Conservation (phyloP, 2,888 invertebrate species). For the Opisthograptis luteolata region DNA sequence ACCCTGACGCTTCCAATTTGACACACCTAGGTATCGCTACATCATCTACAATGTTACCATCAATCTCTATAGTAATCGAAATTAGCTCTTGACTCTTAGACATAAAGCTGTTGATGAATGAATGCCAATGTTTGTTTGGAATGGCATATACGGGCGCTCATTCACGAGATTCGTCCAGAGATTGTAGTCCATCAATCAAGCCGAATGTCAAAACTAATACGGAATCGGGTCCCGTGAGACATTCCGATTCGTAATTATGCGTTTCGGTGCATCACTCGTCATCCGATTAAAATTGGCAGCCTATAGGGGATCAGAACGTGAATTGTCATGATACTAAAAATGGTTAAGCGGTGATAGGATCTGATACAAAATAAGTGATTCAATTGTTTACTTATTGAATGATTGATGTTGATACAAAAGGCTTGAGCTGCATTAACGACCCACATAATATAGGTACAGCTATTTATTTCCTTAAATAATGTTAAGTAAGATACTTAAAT, state of each 20-base stretch:
- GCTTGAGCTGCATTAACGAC: conserved; percentile 4
- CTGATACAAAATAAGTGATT: conserved; percentile 24
- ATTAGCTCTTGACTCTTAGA: conserved; percentile 12
- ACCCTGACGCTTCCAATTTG: conserved; percentile 69
- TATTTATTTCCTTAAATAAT: conserved; percentile 11
- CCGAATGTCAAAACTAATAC: conserved; percentile 84
- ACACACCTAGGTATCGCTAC: conserved; percentile 66
- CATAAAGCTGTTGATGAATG: conserved; percentile 8
- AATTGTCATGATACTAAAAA: conserved; percentile 36
- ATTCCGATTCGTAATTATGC: conserved; percentile 77
- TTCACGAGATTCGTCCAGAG: conserved; percentile 75
- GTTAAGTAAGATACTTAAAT: no score
- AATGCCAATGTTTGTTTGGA: conserved; percentile 35
- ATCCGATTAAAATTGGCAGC: conserved; percentile 82
- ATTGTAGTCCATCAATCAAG: conserved; percentile 82
- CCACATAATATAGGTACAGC: background rate
- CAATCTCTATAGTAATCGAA: conserved; percentile 3
- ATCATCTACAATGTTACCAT: conserved; percentile 48
- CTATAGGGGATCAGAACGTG: conserved; percentile 62
- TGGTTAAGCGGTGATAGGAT: conserved; percentile 28
- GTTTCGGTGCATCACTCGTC: conserved; percentile 74
- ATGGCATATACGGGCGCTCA: conserved; percentile 72
- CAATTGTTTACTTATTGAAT: conserved; percentile 28
- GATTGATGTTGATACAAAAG: conserved; percentile 28
- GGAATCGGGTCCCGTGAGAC: conserved; percentile 78